Base-by-base conservation (phyloP, 2,888 invertebrate genomes). In the Smittia aterrima region DNA sequence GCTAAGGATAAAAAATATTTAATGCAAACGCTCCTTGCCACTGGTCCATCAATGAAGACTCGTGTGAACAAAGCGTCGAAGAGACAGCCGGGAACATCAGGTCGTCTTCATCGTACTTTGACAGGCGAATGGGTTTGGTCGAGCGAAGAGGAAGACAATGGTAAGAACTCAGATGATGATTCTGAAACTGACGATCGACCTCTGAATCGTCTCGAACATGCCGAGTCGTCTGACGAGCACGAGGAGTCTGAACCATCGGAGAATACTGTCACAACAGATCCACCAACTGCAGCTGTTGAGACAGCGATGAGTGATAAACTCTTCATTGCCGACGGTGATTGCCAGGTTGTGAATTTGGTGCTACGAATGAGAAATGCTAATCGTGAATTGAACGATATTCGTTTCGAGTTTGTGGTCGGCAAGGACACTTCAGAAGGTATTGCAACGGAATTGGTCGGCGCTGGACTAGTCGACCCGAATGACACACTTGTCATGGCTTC, bases 91-190 rank as follows among this genome's bases (percentile, higher is more conserved):
- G 95, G 95, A 27, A 90, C 95, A 0, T 92, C 91, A 22, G 92
- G 92, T 16, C 87, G 92, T 0, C 85, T 96, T 77, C 96, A 96
- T 83, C 89, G 97, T 79, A 97, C 96, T 77, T 93, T 95, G 79
- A 96, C 96, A 24, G 98, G 98, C 41, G 96, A 96, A 82, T 98
- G 98, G 98, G 96, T 96, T 76, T 98, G 98, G 97, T 96, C 96
- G 75, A 95, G 95, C 79, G 95, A 94, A 80, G 96, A 96, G 80
- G 93, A 96, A 78, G 92, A 91, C 78, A 91, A 87, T 75, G 86
- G 84, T 67, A 84, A 83, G 76, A 85, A 85, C 73, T 85, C 85
- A 27, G 25, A 41, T 16, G 85, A 84, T 7, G 85, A 85, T 76
- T 82, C 82, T 1, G 85, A 86, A 77, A 76, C 76, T 22, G 86